Conservation (phyloP, 2,113 vertebrate species). For the Mus pahari region DNA sequence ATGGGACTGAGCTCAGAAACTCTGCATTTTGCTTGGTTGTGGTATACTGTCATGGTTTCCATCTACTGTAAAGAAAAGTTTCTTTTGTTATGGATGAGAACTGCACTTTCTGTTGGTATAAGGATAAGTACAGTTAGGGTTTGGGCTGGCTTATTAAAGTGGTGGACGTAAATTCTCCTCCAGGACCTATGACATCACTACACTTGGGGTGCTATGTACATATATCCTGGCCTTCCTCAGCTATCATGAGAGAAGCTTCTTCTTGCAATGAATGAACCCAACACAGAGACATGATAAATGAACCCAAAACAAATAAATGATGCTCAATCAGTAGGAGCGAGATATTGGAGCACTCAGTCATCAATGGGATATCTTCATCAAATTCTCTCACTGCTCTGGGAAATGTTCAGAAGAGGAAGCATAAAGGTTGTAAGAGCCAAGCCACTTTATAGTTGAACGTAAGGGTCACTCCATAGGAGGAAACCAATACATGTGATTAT, state of each 20-base stretch:
- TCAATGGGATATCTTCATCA: not conserved
- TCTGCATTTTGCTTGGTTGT: not conserved
- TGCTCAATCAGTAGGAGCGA: not conserved
- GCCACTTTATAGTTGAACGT: not conserved
- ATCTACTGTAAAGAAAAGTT: not conserved
- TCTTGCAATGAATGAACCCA: not conserved
- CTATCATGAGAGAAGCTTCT: not conserved
- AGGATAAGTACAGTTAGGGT: not conserved
- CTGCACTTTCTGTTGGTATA: not conserved
- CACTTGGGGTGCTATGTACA: not conserved
- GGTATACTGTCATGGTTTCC: not conserved
- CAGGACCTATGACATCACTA: not conserved
- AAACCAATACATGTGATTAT: not conserved
- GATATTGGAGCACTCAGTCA: not conserved
- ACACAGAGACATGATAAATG: not conserved
- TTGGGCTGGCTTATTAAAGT: not conserved
- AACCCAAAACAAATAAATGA: not conserved
- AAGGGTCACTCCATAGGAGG: not conserved
- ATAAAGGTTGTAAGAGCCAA: not conserved
- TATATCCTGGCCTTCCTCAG: not conserved
- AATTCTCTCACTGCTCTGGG: not conserved
- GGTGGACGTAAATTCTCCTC: not conserved
- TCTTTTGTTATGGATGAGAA: not conserved
- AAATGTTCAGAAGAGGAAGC: not conserved
- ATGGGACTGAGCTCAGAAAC: not conserved